A percentile compares a stretch with the other conserved stretches of the same genome.
Conservation (phyloP, 2,113 vertebrate genomes). For the Alaudala cheleensis region DNA sequence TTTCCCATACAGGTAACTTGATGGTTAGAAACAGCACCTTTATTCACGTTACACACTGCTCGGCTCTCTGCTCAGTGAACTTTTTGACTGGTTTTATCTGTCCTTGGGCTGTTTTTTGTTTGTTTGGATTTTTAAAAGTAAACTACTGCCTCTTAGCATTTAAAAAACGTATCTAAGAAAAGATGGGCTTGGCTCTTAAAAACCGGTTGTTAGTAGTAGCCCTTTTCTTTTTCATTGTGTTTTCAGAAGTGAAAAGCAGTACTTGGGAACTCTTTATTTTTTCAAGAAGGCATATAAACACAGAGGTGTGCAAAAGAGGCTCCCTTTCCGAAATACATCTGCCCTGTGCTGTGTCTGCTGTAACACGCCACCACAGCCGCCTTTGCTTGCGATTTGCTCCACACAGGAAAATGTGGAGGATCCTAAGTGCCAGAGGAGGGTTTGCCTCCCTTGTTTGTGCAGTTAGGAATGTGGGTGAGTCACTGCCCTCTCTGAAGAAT, state of each 20-base stretch:
- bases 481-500: background rate
- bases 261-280: background rate
- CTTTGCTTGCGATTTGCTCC: background rate
- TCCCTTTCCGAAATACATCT: background rate
- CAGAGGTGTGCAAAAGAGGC: background rate
- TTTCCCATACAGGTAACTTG: background rate
- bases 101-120: background rate
- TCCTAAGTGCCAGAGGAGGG: background rate
- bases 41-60: background rate
- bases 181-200: background rate
- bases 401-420: background rate
- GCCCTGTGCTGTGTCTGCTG: background rate
- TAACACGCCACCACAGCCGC: background rate
- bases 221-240: background rate
- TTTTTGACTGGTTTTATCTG: background rate
- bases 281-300: background rate
- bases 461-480: conserved; percentile 34
- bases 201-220: background rate
- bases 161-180: background rate
- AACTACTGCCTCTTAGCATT: background rate
- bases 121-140: background rate
- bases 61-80: background rate
- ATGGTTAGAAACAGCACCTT: background rate
- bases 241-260: background rate
- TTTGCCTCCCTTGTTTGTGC: background rate